Conservation (phyloP, 2,888 invertebrate genomes). For the Dicyrtomina minuta region DNA sequence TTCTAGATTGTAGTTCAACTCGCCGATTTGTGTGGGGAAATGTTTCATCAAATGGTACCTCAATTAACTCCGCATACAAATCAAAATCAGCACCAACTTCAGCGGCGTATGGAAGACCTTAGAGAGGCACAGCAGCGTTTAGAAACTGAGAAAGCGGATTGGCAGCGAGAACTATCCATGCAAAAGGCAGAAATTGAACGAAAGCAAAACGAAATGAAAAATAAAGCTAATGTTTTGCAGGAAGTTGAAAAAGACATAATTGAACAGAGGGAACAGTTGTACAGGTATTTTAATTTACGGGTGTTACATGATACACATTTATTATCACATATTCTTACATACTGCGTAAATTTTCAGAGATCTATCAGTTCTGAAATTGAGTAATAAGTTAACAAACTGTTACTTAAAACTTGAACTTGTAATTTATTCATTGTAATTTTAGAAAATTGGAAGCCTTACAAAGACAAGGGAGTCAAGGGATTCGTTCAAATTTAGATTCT, state of each 20-base stretch:
- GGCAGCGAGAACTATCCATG: conserved; percentile 45
- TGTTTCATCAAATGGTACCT: conserved; percentile 52
- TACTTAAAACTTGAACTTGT: no score
- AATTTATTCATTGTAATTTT: no score
- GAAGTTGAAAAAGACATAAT: conserved; percentile 82
- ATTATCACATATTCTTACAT: no score
- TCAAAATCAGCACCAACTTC: conserved; percentile 51
- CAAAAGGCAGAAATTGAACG: conserved; percentile 48
- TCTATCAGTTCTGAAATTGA: no score
- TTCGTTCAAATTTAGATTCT: conserved; percentile 55
- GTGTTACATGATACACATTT: no score
- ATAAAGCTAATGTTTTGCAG: conserved; percentile 64
- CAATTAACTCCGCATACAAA: conserved; percentile 45
- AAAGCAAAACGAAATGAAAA: conserved; percentile 42
- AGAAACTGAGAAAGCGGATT: conserved; percentile 52
- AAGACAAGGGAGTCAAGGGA: conserved; percentile 74
- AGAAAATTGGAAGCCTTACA: conserved; percentile 77
- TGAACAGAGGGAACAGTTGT: conserved; percentile 87
- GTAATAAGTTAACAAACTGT: no score
- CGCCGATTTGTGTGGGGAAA: conserved; percentile 51
- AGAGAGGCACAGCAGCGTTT: conserved; percentile 52
- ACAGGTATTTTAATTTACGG: conserved; percentile 61
- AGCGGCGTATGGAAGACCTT: conserved; percentile 52
- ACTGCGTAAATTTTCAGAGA: no score
- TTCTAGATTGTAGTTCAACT: conserved; percentile 50